These are phyloP conservation scores for Gastracanthus pulcherrimus DNA, from an alignment of 2,888 invertebrate species.

Conservation along the genomic window DNA sequence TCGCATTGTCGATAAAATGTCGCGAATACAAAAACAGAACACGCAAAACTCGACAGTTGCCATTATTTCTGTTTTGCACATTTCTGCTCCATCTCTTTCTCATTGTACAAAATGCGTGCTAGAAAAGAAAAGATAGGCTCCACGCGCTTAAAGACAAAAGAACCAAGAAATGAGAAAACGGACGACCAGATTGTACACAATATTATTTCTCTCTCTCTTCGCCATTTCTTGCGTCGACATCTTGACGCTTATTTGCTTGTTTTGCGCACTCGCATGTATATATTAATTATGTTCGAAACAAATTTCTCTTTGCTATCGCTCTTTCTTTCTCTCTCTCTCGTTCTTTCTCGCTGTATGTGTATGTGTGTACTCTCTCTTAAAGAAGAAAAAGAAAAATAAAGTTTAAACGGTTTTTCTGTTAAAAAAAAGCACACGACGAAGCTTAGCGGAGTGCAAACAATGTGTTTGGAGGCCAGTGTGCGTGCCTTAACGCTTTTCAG, in stretches of 20 bases:
- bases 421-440: constrained; percentile 61
- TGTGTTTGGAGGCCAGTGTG: constrained; percentile 90
- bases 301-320: constrained; percentile 32
- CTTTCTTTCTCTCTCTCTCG: constrained; percentile 8
- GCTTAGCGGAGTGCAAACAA: constrained; percentile 88
- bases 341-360: constrained; percentile 27
- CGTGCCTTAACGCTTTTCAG: constrained; percentile 66
- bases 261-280: constrained; percentile 17
- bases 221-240: not conserved
- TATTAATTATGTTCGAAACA: constrained; percentile 46
- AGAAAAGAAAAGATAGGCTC: constrained; percentile 28
- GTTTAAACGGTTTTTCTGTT: constrained; percentile 34
- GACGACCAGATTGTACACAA: constrained; percentile 33
- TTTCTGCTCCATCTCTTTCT: not conserved
- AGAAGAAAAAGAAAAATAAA: constrained; percentile 44
- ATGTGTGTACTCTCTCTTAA: constrained; percentile 43
- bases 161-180: constrained; percentile 24
- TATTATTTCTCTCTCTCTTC: constrained; percentile 20
- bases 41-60: not conserved
- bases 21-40: not conserved
- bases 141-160: constrained; percentile 44
- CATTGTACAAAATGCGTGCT: not conserved
- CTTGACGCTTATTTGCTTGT: not conserved
- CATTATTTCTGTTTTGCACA: not conserved
- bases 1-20: not conserved